These are phyloP conservation scores for Venustaconcha ellipsiformis DNA, from an alignment of 1,140 invertebrate species.

Conservation along the genomic window DNA sequence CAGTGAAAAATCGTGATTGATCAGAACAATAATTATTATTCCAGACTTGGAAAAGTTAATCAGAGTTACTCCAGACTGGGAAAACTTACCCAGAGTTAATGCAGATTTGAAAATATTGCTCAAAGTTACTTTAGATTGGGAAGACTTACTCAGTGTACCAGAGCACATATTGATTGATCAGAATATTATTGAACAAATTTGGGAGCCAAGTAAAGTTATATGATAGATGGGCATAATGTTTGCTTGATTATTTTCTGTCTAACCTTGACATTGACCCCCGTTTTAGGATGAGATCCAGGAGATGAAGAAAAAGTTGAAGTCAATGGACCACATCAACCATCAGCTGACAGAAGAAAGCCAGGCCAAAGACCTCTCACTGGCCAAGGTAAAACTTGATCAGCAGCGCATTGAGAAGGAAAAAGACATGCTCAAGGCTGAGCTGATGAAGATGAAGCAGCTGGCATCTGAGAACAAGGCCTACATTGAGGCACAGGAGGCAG, in stretches of 20 bases:
- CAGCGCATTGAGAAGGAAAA: conserved; percentile 79
- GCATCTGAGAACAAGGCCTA: conserved; percentile 72
- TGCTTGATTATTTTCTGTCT: neutral
- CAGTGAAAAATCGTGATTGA: too few relatives aligned
- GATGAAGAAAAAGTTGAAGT: conserved; percentile 75
- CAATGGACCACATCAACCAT: conserved; percentile 77
- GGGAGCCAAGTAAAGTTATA: too few relatives aligned
- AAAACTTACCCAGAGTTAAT: too few relatives aligned
- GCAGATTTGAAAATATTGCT: too few relatives aligned
- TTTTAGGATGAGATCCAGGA: conserved; percentile 75
- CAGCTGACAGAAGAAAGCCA: conserved; percentile 79
- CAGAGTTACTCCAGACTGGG: too few relatives aligned
- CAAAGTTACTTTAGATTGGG: too few relatives aligned
- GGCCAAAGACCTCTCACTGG: conserved; percentile 75
- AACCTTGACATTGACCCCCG: conserved; percentile 8
- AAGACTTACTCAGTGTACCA: too few relatives aligned
- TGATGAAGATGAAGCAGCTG: conserved; percentile 59
- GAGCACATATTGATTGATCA: too few relatives aligned
- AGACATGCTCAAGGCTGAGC: conserved; percentile 72
- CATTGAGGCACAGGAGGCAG: conserved; percentile 72
- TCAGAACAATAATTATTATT: too few relatives aligned
- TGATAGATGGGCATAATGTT: too few relatives aligned
- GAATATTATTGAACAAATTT: too few relatives aligned
- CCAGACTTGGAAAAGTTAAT: too few relatives aligned
- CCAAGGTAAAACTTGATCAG: conserved; percentile 75